Evolutionary conservation across 2,113 vertebrate genomes (phyloP), one percentile per base, ranked within the genome.

Genomic region (Phocoena phocoena): DNA sequence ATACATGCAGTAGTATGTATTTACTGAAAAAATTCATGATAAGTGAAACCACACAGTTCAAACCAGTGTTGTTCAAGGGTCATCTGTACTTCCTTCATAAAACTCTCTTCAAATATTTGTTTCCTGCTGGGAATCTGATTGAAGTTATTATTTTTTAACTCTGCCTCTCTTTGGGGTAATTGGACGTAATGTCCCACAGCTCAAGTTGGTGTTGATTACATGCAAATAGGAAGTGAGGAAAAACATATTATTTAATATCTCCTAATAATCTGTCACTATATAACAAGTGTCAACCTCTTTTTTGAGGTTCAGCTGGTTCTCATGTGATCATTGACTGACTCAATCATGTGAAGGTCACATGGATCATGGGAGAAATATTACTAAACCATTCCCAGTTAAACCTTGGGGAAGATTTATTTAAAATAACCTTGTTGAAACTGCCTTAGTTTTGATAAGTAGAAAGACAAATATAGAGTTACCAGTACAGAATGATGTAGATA

Each of bases 301-400:
- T 82, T 63, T 31, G 79, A 81, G 74, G 47, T 87, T 96, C 88
- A 94, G 15, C 25, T 86, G 74, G 63, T 88, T 91, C 71, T 90
- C 44, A 84, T 82, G 33, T 62, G 41, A 92, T 95, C 88, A 74
- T 17, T 73, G 81, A 92, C 81, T 74, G 79, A 92, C 21, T 92
- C 96, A 96, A 93, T 91, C 70, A 79, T 71, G 47, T 38, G 85
- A 88, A 33, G 68, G 74, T 73, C n/a, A 95, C 73, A 67, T 68
- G 33, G 67, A 86, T 86, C 73, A 77, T 94, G 88, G 88, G 62
- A 92, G 38, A 95, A 94, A 90, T 79, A 71, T 82, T 62, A 90
- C 44, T 71, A 88, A 97, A 76, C 38, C 17, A 71, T 94, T 96
- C 84, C 31, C 38, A 79, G 28, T 77, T 92, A 93, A 89, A 47